Conservation (phyloP, 2,888 invertebrate species). For the Omphaloscelis lunosa region DNA sequence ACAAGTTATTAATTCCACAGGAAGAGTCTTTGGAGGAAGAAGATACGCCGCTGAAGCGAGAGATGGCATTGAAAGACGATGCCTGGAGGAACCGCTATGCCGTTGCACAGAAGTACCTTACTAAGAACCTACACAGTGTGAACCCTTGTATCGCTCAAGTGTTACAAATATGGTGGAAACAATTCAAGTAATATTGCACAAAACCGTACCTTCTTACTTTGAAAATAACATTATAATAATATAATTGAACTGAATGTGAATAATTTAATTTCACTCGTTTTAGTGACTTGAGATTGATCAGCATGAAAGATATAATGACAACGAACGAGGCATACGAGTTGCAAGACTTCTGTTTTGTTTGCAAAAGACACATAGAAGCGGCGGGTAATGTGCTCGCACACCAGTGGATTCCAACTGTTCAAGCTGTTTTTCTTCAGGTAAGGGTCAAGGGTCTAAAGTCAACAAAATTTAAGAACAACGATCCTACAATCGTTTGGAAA, state of each 20-base stretch:
- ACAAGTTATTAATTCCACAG: constrained; percentile 66
- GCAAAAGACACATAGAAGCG: constrained; percentile 91
- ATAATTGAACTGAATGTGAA: not conserved
- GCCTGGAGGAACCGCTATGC: constrained; percentile 92
- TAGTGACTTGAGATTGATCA: constrained; percentile 92
- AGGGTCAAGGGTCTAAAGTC: not conserved
- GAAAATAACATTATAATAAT: constrained; percentile 1
- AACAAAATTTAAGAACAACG: not conserved
- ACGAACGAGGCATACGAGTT: constrained; percentile 93
- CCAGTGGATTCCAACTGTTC: constrained; percentile 92
- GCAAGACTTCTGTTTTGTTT: constrained; percentile 91
- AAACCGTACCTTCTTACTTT: not conserved
- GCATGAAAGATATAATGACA: constrained; percentile 90
- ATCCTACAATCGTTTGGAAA: constrained; percentile 1
- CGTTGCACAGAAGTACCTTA: constrained; percentile 78
- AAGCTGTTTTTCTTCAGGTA: constrained; percentile 92
- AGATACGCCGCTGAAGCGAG: constrained; percentile 89
- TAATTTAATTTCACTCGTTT: constrained; percentile 40
- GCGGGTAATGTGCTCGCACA: constrained; percentile 92
- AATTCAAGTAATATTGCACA: constrained; percentile 91
- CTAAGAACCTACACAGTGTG: constrained; percentile 93
- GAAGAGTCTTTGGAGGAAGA: constrained; percentile 88
- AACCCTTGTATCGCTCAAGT: constrained; percentile 96
- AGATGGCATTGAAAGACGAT: constrained; percentile 92
- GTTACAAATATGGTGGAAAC: constrained; percentile 94